Conservation (phyloP, 2,113 vertebrate genomes). For the Grus americana region DNA sequence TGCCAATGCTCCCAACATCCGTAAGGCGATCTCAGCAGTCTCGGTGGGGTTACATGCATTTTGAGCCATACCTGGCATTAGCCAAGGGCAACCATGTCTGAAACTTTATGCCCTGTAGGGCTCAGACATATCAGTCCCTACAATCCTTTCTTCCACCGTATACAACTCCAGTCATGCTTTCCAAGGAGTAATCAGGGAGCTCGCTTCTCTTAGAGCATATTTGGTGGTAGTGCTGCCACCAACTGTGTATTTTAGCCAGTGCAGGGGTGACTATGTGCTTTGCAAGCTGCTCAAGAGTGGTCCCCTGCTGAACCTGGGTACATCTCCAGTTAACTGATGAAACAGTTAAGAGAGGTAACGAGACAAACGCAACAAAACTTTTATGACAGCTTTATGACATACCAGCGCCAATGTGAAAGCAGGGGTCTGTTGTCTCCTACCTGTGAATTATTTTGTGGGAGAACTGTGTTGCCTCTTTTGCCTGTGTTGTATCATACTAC, state of each 20-base stretch:
- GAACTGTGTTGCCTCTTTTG: neutral
- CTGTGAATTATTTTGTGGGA: neutral
- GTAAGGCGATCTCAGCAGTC: neutral
- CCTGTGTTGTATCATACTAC: neutral
- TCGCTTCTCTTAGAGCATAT: neutral
- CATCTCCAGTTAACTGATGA: neutral
- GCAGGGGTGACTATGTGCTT: neutral
- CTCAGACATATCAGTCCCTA: neutral
- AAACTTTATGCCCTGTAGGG: neutral
- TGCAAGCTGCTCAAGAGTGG: neutral
- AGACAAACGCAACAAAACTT: neutral
- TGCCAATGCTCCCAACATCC: neutral
- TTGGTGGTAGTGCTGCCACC: slow-evolving; percentile 1
- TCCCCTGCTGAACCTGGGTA: neutral
- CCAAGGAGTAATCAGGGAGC: neutral
- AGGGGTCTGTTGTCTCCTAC: neutral
- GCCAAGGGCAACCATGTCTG: neutral
- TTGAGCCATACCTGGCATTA: neutral
- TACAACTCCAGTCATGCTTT: neutral
- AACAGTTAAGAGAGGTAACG: neutral
- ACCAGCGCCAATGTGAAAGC: neutral
- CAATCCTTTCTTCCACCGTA: neutral
- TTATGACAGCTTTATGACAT: neutral
- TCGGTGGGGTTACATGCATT: neutral
- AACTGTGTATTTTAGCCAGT: neutral